Conservation (phyloP, 23 tunicate genomes). For the Ascidia mentula region DNA sequence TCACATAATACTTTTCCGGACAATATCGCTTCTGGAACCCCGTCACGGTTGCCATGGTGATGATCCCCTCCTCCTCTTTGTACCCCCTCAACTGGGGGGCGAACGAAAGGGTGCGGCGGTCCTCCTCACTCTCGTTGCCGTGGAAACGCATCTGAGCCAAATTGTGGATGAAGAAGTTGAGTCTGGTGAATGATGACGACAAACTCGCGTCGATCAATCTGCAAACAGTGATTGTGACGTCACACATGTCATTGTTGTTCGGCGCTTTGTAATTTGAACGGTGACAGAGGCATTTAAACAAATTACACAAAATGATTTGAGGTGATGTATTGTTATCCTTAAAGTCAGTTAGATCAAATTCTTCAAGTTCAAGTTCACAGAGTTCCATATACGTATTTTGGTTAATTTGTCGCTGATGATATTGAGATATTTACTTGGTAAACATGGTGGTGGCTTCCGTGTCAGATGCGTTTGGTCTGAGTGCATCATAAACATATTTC, state of each 20-base stretch:
- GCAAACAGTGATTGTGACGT: conserved; percentile 2
- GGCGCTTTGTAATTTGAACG: background rate
- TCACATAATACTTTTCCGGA: conserved; percentile 89
- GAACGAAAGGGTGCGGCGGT: conserved; percentile 73
- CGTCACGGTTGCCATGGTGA: conserved; percentile 52
- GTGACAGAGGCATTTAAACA: background rate
- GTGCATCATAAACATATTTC: conserved; percentile 84
- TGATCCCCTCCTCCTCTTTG: conserved; percentile 63
- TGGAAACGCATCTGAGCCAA: conserved; percentile 88
- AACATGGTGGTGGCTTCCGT: conserved; percentile 93
- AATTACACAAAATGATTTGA: background rate
- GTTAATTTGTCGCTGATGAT: background rate
- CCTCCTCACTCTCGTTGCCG: conserved; percentile 58
- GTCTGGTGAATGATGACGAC: conserved; percentile 80
- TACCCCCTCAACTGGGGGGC: conserved; percentile 56
- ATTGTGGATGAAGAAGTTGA: conserved; percentile 99
- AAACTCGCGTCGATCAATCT: conserved; percentile 84
- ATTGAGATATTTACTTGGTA: conserved; percentile 41
- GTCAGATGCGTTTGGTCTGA: conserved; percentile 79
- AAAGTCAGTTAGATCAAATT: no score
- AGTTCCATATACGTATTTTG: background rate
- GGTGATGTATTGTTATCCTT: background rate
- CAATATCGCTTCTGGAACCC: conserved; percentile 79
- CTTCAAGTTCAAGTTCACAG: no score
- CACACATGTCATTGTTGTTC: background rate